Base-by-base conservation (phyloP, 2,888 invertebrate genomes). In the Helleia helle region DNA sequence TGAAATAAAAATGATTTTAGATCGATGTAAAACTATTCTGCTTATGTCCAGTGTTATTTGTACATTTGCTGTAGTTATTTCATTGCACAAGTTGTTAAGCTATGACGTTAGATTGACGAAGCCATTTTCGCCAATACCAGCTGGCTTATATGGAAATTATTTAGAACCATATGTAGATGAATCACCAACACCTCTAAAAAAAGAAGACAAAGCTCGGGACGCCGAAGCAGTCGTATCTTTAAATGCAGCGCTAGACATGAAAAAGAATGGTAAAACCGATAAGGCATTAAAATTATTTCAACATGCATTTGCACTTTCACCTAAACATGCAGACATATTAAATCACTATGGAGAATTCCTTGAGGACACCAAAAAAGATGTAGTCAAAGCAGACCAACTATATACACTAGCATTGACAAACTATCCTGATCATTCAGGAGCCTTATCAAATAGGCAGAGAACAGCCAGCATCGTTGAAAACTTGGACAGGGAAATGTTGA, bases 291-390 rank as follows among this genome's bases (percentile, higher is more conserved):
- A 93, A 65, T 71, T 96, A 18, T 93, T 95, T 62, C 91, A 96
- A 72, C 97, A 98, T 75, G 97, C 97, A 0, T 88, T 94, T 42
- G 94, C 95, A 0, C 81, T 99, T 27, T 94, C 96, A 8, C 98
- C 98, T 0, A 90, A 91, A 55, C 94, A 98, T 77, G 94, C 97
- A 0, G 97, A 98, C 59, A 91, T 98, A 36, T 83, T 99, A 5
- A 93, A 94, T 49, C 92, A 93, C 59, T 98, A 94, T 65, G 98
- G 98, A 7, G 96, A 97, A 71, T 96, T 96, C 66, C 71, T 97
- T 42, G 97, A 98, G 72, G 89, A 93, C 49, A 91, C 91, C 11
- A 89, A 93, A 50, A 89, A 93, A 22, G 94, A 98, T 71, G 85
- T 97, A 9, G 88, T 97, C 2, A 88, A 88, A 62, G 99, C 99